These are phyloP conservation scores for Eurytoma californica DNA, from an alignment of 2,888 invertebrate genomes.

Conservation along the genomic window DNA sequence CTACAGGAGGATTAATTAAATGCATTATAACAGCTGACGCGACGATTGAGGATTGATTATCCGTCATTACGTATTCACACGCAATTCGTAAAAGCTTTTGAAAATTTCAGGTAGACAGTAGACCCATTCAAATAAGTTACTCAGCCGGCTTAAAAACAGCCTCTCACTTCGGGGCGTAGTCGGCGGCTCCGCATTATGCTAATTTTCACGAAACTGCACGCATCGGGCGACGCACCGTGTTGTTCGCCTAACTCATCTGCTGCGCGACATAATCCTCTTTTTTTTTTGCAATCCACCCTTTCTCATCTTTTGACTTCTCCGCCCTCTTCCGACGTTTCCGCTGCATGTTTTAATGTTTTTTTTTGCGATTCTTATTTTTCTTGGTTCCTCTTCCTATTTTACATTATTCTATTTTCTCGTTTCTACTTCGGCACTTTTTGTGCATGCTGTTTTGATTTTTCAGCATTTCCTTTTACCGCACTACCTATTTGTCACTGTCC, in stretches of 20 bases:
- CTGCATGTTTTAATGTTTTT: not conserved
- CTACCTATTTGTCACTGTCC: too few species aligned
- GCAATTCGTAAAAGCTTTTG: not conserved
- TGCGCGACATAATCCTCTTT: constrained; percentile 10
- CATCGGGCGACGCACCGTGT: not conserved
- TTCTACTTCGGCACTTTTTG: not conserved
- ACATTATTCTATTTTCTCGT: not conserved
- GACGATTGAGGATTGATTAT: not conserved
- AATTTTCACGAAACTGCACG: constrained; percentile 55
- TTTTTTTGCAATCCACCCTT: not conserved
- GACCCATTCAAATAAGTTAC: constrained; percentile 13
- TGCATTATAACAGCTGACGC: too few species aligned
- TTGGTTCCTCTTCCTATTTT: not conserved
- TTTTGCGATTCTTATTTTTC: not conserved
- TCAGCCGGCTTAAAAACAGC: constrained; percentile 16
- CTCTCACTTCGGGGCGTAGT: constrained; percentile 26
- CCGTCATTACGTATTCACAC: not conserved
- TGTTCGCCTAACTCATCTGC: constrained; percentile 8
- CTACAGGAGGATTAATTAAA: too few species aligned
- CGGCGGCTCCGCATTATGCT: constrained; percentile 58
- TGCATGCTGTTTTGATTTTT: not conserved
- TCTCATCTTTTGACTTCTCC: constrained; percentile 1
- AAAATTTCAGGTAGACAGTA: constrained; percentile 1
- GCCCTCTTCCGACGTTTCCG: not conserved
- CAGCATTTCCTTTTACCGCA: too few species aligned